A percentile compares a stretch with the other conserved stretches of the same genome.
phyloP scores from a whole-genome alignment of 2,797 vertebrate genomes.

The Varecia variegata region DNA sequence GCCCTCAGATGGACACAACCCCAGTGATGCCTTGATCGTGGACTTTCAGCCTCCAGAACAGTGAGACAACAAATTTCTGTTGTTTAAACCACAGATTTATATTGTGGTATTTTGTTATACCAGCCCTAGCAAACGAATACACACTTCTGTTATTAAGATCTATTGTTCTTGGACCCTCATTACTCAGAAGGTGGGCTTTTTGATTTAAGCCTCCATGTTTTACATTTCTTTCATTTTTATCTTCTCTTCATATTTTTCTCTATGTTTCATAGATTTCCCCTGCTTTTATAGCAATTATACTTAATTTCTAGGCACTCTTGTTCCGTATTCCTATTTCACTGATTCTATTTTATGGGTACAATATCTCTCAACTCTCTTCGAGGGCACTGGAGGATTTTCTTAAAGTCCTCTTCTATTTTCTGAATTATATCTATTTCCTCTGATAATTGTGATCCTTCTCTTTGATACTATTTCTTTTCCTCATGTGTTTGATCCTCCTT shows the following conservation, averaged over 20 bases:
- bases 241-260: neutral
- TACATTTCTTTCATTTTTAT: neutral
- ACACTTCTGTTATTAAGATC: neutral
- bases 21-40: too few species aligned
- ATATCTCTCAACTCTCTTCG: neutral
- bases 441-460: neutral
- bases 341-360: neutral
- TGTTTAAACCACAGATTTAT: neutral
- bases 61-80: neutral
- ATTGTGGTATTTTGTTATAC: neutral
- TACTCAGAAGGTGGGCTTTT: neutral
- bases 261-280: neutral
- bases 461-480: neutral
- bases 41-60: neutral
- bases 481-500: neutral
- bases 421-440: constrained; percentile 23
- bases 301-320: constrained; percentile 39
- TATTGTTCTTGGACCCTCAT: neutral
- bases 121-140: neutral
- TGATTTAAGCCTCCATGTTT: neutral
- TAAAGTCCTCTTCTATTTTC: neutral
- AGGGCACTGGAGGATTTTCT: neutral
- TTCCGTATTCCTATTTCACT: neutral
- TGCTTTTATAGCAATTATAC: constrained; percentile 1
- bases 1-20: neutral